Percentiles rank a stretch among this genome's conserved stretches.
These are phyloP conservation scores for Uria lomvia DNA, from an alignment of 2,113 vertebrate species.

Conservation along the genomic window DNA sequence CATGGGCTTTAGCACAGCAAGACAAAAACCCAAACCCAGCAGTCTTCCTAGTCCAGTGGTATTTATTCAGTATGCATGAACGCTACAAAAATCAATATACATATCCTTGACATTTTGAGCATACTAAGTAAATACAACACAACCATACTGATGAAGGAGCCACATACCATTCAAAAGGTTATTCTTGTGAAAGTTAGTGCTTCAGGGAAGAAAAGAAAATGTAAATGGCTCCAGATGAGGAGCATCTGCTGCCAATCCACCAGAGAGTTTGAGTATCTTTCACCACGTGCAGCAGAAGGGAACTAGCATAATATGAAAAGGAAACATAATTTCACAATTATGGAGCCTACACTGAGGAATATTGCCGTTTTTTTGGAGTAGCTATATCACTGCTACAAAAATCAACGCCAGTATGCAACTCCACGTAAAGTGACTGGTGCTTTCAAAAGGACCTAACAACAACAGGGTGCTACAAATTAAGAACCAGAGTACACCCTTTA, in stretches of 20 bases:
- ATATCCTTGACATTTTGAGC: not conserved
- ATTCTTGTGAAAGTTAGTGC: not conserved
- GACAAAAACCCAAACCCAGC: not conserved
- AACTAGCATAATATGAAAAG: not conserved
- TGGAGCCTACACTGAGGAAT: not conserved
- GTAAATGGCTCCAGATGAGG: not conserved
- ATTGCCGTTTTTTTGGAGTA: not conserved
- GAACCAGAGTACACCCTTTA: not conserved
- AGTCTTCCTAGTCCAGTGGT: not conserved
- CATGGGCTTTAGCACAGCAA: not conserved
- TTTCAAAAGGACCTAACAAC: not conserved
- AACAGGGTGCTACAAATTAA: not conserved
- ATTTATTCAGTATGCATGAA: not conserved
- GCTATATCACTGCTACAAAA: not conserved
- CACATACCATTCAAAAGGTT: not conserved
- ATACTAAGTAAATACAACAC: not conserved
- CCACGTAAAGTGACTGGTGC: not conserved
- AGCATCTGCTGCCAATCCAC: not conserved
- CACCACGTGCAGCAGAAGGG: not conserved
- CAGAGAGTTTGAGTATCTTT: not conserved
- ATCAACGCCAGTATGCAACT: not conserved
- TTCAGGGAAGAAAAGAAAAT: not conserved
- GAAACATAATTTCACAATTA: not conserved
- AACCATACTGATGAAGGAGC: not conserved
- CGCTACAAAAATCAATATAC: not conserved